Conservation (phyloP, 1,140 invertebrate genomes). For the Ctenoplectra terminalis region DNA sequence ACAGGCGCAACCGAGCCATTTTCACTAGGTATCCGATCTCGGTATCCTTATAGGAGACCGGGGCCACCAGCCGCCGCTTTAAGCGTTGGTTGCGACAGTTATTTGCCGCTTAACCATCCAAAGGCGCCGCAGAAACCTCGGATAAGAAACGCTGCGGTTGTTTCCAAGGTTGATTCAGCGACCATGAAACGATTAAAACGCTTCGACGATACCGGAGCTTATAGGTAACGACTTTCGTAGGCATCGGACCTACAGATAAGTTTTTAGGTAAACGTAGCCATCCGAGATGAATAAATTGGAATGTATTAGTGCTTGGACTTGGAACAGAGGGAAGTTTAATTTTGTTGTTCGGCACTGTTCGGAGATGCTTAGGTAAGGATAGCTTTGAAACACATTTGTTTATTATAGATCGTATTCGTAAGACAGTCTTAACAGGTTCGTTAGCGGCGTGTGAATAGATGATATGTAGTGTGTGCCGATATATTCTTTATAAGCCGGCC, state of each 20-base stretch:
- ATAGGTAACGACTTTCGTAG: neutral
- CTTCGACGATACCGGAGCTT: conserved; percentile 1
- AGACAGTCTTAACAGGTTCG: too few species aligned
- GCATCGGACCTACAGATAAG: neutral
- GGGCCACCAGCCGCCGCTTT: conserved; percentile 19
- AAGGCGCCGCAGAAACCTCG: conserved; percentile 40
- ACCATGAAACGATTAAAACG: conserved; percentile 21
- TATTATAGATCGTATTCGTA: too few species aligned
- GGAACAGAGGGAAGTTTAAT: neutral
- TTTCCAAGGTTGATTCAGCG: conserved; percentile 17
- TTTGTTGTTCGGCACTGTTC: too few species aligned
- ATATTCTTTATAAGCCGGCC: too few species aligned
- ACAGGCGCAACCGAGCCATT: conserved; percentile 63
- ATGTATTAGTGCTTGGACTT: neutral
- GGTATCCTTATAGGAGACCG: conserved; percentile 16
- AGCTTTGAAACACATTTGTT: too few species aligned
- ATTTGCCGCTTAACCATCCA: conserved; percentile 32
- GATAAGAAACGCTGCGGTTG: conserved; percentile 38
- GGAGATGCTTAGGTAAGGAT: too few species aligned
- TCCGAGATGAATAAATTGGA: neutral
- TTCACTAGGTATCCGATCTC: conserved; percentile 64
- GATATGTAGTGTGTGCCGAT: too few species aligned
- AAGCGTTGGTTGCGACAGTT: conserved; percentile 33
- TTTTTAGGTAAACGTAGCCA: neutral
- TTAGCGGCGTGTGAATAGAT: too few species aligned